A percentile compares a stretch with the other conserved stretches of the same genome.
Conservation (phyloP, 35 echinoderm and acorn worm genomes). For the Chiridota heheva region DNA sequence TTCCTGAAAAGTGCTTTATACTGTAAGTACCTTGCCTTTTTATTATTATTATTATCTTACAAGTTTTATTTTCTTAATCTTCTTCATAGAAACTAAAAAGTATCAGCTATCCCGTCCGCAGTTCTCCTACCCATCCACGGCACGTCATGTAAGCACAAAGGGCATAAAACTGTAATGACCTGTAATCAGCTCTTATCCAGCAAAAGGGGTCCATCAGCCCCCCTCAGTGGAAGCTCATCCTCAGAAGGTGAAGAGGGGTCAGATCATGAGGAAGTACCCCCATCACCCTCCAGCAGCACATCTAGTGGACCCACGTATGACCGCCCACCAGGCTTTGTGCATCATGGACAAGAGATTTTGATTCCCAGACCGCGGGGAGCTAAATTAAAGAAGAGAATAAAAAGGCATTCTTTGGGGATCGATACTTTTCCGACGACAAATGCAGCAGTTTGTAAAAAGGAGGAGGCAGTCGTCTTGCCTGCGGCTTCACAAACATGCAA, state of each 20-base stretch:
- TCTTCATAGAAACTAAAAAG: no score
- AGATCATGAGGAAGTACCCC: slow-evolving; percentile 83
- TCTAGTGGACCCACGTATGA: slow-evolving; percentile 93
- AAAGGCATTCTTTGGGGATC: slow-evolving; percentile 57
- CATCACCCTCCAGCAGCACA: slow-evolving; percentile 96
- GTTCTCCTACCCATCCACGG: no score
- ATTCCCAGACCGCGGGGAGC: slow-evolving; percentile 20
- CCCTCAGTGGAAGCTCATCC: slow-evolving; percentile 77
- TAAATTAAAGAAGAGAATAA: slow-evolving; percentile 67
- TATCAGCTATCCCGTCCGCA: no score
- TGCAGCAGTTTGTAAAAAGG: not conserved
- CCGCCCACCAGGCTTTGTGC: slow-evolving; percentile 81
- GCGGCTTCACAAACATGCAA: no score
- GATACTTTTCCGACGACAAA: no score
- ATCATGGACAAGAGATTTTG: slow-evolving; percentile 88
- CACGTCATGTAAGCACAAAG: no score
- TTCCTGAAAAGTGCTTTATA: no score
- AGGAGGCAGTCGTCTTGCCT: no score
- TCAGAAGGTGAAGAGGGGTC: slow-evolving; percentile 82
- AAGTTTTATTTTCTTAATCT: no score
- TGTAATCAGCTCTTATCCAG: slow-evolving; percentile 29
- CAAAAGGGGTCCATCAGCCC: slow-evolving; percentile 67
- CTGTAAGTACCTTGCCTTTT: no score
- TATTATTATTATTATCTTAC: no score
- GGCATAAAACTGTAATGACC: no score